Base-by-base conservation (phyloP, 2,888 invertebrate species). In the Lithodes maja region DNA sequence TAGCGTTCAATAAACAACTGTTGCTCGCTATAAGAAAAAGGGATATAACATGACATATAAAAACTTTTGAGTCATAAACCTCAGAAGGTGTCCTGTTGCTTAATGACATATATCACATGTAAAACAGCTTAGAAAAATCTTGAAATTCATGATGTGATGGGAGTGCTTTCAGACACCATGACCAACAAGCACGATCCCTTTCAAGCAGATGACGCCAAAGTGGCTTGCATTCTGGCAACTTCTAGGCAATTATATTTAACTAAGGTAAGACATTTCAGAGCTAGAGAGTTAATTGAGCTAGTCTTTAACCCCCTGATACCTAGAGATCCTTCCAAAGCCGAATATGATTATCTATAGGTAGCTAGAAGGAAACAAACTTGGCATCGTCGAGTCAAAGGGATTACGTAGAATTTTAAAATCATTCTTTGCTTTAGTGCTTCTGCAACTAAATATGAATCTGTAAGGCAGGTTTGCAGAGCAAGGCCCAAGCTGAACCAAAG, bases 401-500 rank as follows among this genome's bases (percentile, higher is more conserved):
- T 55, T 87, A 68, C 61, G 80, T 61, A 77, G 71, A 86, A 83
- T 54, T 33, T 83, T 83, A 78, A 17, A 52, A 53, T 54, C 71
- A 77, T 85, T 79, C 68, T 88, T 87, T 88, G 87, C 84, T 84
- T 88, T 80, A 88, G 77, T 83, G 83, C 84, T 88, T 88, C 84
- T 85, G 85, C 85, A 85, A 84, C 83, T 80, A 88, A 83, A 84
- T 84, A 74, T 78, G 86, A 88, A 78, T 84, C 55, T 75, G 80
- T 88, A 88, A 88, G 87, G 87, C 87, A 69, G 79, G 84, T 84
- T 84, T 88, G 74, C 84, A 84, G 80, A 88, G 83, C 83, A 88
- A 61, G 61, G 79, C 78, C 87, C 83, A 71, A 55, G 69, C 68
- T 71, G 68, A 79, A 87, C 87, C 33, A 61, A n/a, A 74, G 84